A percentile compares a stretch with the other conserved stretches of the same genome.
Conservation (phyloP, 1,140 invertebrate species). For the Caenorhabditis inopinata region DNA sequence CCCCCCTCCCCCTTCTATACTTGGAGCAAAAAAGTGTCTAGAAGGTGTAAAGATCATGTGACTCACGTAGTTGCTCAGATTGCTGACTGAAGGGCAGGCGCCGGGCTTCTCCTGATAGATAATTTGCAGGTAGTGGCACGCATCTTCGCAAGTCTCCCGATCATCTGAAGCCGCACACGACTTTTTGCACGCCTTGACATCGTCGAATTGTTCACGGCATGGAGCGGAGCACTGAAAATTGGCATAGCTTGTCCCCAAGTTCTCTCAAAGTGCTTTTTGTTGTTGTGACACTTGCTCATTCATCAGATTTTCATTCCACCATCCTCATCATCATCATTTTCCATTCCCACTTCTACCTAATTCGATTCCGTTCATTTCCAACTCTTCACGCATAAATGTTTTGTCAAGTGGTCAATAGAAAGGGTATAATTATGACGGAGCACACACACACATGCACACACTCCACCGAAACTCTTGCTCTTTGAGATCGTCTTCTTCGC, state of each 20-base stretch:
- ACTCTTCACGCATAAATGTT: too few relatives aligned
- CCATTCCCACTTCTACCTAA: too few relatives aligned
- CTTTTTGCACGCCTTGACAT: slow-evolving; percentile 48
- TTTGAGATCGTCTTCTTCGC: too few relatives aligned
- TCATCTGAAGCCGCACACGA: slow-evolving; percentile 8
- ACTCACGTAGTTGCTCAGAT: slow-evolving; percentile 33
- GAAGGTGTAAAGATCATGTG: not conserved
- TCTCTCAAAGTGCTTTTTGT: not conserved
- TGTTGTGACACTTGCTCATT: not conserved
- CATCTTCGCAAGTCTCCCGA: slow-evolving; percentile 50
- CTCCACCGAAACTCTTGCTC: too few relatives aligned
- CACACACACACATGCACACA: too few relatives aligned
- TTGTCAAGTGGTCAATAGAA: too few relatives aligned
- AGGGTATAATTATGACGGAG: too few relatives aligned
- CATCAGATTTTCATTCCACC: too few relatives aligned
- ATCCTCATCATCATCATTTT: too few relatives aligned
- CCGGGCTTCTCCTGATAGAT: slow-evolving; percentile 55
- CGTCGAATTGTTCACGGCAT: slow-evolving; percentile 35
- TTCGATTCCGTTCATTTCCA: too few relatives aligned
- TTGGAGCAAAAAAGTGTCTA: too few relatives aligned
- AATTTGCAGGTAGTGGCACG: slow-evolving; percentile 55
- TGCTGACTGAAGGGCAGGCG: slow-evolving; percentile 47
- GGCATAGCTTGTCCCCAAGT: not conserved
- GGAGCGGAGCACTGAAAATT: slow-evolving; percentile 41
- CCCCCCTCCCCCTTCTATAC: too few relatives aligned